A percentile compares a stretch with the other conserved stretches of the same genome.
Conservation (phyloP, 2,797 vertebrate genomes). For the Galago senegalensis region DNA sequence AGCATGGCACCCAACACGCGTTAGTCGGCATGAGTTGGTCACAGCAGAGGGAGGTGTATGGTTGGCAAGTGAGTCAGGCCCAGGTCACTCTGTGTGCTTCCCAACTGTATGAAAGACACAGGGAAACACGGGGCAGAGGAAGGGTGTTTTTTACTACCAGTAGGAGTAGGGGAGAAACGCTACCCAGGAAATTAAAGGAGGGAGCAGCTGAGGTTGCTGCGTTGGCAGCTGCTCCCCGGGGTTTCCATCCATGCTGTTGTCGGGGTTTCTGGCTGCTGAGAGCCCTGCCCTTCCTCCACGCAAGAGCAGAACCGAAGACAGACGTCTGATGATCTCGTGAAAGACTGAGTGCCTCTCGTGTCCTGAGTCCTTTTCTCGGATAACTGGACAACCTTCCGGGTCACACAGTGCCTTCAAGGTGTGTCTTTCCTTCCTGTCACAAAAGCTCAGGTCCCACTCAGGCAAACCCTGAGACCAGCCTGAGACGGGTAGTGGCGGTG, state of each 20-base stretch:
- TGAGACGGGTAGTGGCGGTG: fast-evolving
- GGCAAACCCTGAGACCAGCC: not conserved
- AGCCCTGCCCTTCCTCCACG: not conserved
- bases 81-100: constrained; percentile 60
- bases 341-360: not conserved
- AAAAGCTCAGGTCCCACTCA: not conserved
- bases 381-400: not conserved
- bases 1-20: not conserved
- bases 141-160: not conserved
- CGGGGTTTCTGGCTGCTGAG: not conserved
- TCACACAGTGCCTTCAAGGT: not conserved
- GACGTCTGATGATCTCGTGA: not conserved
- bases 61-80: constrained; percentile 75
- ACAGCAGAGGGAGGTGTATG: constrained; percentile 57
- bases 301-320: fast-evolving
- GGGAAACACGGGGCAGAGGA: constrained; percentile 3
- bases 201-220: not conserved
- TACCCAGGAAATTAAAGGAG: not conserved
- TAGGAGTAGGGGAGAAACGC: not conserved
- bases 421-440: not conserved
- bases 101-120: constrained; percentile 55
- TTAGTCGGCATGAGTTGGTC: constrained; percentile 49
- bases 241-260: fast-evolving
- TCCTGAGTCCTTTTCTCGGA: not conserved
- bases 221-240: not conserved